phyloP scores from a whole-genome alignment of 2,797 vertebrate species.

The Crenuchus spilurus region DNA sequence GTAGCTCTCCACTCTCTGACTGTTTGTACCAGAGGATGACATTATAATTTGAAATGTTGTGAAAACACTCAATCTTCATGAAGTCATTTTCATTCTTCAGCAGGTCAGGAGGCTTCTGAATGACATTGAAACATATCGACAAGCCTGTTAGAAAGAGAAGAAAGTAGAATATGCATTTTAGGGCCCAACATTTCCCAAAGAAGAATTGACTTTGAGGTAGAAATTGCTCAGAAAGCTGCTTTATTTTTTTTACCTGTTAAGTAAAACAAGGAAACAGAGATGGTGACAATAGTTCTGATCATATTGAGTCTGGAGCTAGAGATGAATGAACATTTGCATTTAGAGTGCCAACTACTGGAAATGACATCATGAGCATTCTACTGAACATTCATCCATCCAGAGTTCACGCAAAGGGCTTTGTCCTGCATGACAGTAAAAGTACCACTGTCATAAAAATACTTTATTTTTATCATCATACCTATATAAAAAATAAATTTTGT shows the following conservation, averaged over 20 bases:
- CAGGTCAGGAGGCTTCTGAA: constrained; percentile 53
- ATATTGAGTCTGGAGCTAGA: not conserved
- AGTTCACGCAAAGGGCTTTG: too few species aligned
- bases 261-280: not conserved
- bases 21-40: constrained; percentile 67
- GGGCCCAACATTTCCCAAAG: not conserved
- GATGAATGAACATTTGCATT: not conserved
- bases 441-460: too few species aligned
- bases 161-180: not conserved
- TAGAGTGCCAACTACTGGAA: not conserved
- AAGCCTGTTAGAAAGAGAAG: constrained; percentile 12
- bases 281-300: not conserved
- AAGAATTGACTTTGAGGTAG: too few species aligned
- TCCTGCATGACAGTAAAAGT: too few species aligned
- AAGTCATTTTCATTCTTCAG: not conserved
- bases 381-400: not conserved
- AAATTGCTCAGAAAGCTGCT: too few species aligned
- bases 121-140: constrained; percentile 17
- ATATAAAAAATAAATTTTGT: too few species aligned
- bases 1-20: constrained; percentile 12
- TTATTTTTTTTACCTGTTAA: not conserved
- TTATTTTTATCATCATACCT: too few species aligned
- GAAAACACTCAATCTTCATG: constrained; percentile 54
- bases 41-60: constrained; percentile 29
- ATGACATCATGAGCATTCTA: constrained; percentile 29